phyloP scores from a whole-genome alignment of 1,140 invertebrate genomes.

The Atta texana region DNA sequence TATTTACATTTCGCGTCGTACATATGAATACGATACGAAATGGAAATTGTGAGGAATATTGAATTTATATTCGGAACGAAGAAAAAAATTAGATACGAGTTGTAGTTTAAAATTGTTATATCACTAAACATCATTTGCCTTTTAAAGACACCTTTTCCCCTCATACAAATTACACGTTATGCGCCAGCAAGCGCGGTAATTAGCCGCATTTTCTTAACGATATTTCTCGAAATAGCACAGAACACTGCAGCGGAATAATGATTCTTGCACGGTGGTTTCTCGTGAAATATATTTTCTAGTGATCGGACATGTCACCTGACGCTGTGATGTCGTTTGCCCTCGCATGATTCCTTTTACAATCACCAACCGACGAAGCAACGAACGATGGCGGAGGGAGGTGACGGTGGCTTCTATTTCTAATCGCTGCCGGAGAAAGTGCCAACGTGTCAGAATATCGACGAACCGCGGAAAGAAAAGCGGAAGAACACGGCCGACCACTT shows the following conservation, averaged over 20 bases:
- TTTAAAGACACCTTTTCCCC: conserved; percentile 33
- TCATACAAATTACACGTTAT: conserved; percentile 36
- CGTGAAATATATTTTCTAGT: conserved; percentile 19
- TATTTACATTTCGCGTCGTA: neutral
- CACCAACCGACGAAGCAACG: neutral
- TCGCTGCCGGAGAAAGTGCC: conserved; percentile 50
- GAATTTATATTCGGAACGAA: neutral
- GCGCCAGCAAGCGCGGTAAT: conserved; percentile 10
- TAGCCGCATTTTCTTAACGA: conserved; percentile 39
- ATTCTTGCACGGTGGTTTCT: neutral
- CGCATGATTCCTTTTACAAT: conserved; percentile 12
- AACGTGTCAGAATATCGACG: conserved; percentile 51
- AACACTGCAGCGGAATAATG: neutral
- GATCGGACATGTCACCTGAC: neutral
- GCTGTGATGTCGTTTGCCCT: conserved; percentile 12
- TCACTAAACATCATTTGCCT: conserved; percentile 9
- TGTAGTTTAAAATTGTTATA: neutral
- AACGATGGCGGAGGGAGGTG: neutral
- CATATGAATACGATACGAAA: too few species aligned
- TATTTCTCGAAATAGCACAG: conserved; percentile 34
- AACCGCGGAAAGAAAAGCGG: conserved; percentile 59
- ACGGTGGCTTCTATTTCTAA: conserved; percentile 40
- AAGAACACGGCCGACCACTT: conserved; percentile 55
- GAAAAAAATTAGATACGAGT: neutral
- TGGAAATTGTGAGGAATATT: neutral